Evolutionary conservation across 2,888 invertebrate species (phyloP), one percentile per base, ranked within the genome.

Genomic region (Stegana nigrithorax): DNA sequence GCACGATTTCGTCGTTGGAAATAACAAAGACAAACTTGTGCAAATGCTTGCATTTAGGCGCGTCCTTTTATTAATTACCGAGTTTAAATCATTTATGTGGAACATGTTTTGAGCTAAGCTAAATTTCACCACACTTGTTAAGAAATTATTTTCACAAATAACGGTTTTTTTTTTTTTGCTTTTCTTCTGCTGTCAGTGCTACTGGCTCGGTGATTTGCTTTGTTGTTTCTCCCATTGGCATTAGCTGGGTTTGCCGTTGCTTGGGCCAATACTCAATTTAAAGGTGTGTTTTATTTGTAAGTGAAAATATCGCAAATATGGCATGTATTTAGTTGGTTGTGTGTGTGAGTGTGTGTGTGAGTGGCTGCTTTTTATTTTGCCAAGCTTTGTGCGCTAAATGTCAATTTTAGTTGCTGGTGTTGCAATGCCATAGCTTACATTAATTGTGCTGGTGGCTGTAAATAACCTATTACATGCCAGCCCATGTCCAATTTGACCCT

Each of bases 381-480:
- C 36, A 36, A 36, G n/a, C n/a, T n/a, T n/a, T n/a, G 10, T 45
- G 10, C 23, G 8, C 21, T 17, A 55, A 55, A 55, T 55, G 53
- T 55, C 53, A 55, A 53, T n/a, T 47, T 47, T 25, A n/a, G 23
- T 44, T 47, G 25, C 23, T 47, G 45, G 45, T n/a, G 7, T 23
- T 36, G n/a, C n/a, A n/a, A n/a, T n/a, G n/a, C n/a, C n/a, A n/a
- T n/a, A n/a, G n/a, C n/a, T n/a, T n/a, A n/a, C n/a, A n/a, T n/a
- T n/a, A n/a, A n/a, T n/a, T n/a, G n/a, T n/a, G n/a, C n/a, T n/a
- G n/a, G n/a, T n/a, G n/a, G n/a, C n/a, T n/a, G n/a, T n/a, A n/a
- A n/a, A n/a, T n/a, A n/a, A n/a, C n/a, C n/a, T n/a, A n/a, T n/a
- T n/a, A n/a, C n/a, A n/a, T n/a, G n/a, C n/a, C n/a, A n/a, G n/a